These are phyloP conservation scores for Phortica variegata DNA, from an alignment of 1,140 invertebrate species.

Conservation along the genomic window DNA sequence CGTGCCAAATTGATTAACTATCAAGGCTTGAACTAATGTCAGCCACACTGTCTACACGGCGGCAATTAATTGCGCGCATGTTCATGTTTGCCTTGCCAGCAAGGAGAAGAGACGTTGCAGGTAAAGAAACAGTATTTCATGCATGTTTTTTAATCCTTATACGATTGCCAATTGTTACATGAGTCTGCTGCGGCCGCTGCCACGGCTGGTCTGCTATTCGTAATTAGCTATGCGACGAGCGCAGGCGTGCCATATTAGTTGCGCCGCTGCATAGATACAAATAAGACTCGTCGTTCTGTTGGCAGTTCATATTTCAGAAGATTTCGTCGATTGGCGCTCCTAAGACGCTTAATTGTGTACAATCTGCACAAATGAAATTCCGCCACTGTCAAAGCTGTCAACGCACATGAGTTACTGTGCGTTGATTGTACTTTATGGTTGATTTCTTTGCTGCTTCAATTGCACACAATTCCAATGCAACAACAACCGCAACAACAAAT, in stretches of 20 bases:
- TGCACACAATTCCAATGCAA: constrained; percentile 19
- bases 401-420: constrained; percentile 46
- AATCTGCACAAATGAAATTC: constrained; percentile 15
- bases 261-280: not conserved
- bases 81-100: constrained; percentile 10
- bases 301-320: constrained; percentile 8
- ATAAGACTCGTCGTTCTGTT: not conserved
- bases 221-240: constrained; percentile 41
- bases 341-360: constrained; percentile 2
- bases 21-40: constrained; percentile 16
- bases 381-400: constrained; percentile 20
- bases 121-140: too few relatives aligned
- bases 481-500: constrained; percentile 15
- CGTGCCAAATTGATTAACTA: constrained; percentile 37
- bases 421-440: constrained; percentile 51
- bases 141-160: too few relatives aligned
- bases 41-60: constrained; percentile 11
- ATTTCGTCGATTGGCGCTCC: constrained; percentile 9
- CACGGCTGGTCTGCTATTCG: not conserved
- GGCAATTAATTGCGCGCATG: constrained; percentile 41
- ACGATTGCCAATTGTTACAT: too few relatives aligned
- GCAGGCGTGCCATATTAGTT: constrained; percentile 3
- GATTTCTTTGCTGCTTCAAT: too few relatives aligned
- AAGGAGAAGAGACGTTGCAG: too few relatives aligned
- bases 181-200: too few relatives aligned